Conservation (phyloP, 2,888 invertebrate species). For the Meiosimyza decipiens region DNA sequence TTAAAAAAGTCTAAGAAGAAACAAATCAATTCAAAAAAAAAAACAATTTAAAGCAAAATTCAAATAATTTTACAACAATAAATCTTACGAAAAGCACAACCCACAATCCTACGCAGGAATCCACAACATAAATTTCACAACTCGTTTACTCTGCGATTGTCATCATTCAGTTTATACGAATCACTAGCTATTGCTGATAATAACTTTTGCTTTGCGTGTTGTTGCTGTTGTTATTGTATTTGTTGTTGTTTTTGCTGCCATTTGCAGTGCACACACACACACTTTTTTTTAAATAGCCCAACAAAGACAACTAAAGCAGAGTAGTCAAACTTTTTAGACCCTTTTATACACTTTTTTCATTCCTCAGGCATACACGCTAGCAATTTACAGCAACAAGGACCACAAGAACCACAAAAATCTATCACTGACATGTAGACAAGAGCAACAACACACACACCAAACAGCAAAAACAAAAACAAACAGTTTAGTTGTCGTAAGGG, state of each 20-base stretch:
- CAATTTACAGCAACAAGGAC: conserved; percentile 20
- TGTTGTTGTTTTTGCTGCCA: neutral
- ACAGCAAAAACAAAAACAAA: conserved; percentile 5
- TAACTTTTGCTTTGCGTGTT: neutral
- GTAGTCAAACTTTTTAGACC: too few relatives aligned
- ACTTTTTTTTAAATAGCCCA: too few relatives aligned
- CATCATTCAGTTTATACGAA: conserved; percentile 15
- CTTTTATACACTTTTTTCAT: too few relatives aligned
- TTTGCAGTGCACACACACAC: too few relatives aligned
- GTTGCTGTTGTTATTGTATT: neutral
- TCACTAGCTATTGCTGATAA: conserved; percentile 7
- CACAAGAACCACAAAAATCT: conserved; percentile 36
- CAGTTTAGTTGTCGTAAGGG: conserved; percentile 11
- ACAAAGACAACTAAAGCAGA: too few relatives aligned
- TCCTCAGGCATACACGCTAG: neutral
- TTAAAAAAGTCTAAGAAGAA: too few relatives aligned
- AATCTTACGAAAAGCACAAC: too few relatives aligned
- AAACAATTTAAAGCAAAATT: too few relatives aligned
- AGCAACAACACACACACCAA: neutral
- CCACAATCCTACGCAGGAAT: neutral
- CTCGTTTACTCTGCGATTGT: conserved; percentile 19
- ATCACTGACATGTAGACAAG: conserved; percentile 31
- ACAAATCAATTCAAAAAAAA: too few relatives aligned
- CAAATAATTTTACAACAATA: too few relatives aligned
- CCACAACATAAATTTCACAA: conserved; percentile 13